These are phyloP conservation scores for Drosophila mauritiana DNA, from an alignment of 1,140 invertebrate genomes.

Conservation along the genomic window DNA sequence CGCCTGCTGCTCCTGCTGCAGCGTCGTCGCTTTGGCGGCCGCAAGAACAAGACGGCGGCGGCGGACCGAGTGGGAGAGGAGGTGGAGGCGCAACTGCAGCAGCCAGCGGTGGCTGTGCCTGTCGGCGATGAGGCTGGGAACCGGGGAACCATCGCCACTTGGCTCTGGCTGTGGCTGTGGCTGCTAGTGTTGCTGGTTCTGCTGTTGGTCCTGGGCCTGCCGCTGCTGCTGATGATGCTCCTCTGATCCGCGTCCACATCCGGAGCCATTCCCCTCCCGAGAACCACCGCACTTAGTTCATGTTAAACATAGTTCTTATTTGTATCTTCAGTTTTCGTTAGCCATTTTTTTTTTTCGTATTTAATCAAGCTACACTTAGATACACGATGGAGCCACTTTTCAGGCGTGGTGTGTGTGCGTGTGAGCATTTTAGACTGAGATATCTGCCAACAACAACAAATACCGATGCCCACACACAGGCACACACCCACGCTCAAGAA, in stretches of 20 bases:
- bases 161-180: slow-evolving; percentile 36
- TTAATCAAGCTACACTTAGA: slow-evolving; percentile 11
- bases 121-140: background rate
- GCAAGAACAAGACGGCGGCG: slow-evolving; percentile 2
- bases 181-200: slow-evolving; percentile 41
- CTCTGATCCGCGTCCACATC: slow-evolving; percentile 2
- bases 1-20: slow-evolving; percentile 37
- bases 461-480: slow-evolving; percentile 25
- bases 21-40: slow-evolving; percentile 2
- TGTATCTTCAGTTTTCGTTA: slow-evolving; percentile 19
- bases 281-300: slow-evolving; percentile 64
- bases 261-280: slow-evolving; percentile 14
- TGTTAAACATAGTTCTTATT: slow-evolving; percentile 41
- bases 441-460: slow-evolving; percentile 62
- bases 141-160: background rate
- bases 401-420: slow-evolving; percentile 14
- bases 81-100: background rate
- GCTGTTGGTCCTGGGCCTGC: slow-evolving; percentile 38
- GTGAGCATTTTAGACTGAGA: slow-evolving; percentile 66
- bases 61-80: background rate
- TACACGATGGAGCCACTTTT: slow-evolving; percentile 17
- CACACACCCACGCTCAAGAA: slow-evolving; percentile 11
- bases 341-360: slow-evolving; percentile 26
- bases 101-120: slow-evolving; percentile 4
- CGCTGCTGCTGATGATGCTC: slow-evolving; percentile 19